Percentiles rank a stretch among this genome's conserved stretches.
Evolutionary conservation across 2,113 vertebrate species (phyloP).

Genomic region (Hemiscyllium ocellatum): DNA sequence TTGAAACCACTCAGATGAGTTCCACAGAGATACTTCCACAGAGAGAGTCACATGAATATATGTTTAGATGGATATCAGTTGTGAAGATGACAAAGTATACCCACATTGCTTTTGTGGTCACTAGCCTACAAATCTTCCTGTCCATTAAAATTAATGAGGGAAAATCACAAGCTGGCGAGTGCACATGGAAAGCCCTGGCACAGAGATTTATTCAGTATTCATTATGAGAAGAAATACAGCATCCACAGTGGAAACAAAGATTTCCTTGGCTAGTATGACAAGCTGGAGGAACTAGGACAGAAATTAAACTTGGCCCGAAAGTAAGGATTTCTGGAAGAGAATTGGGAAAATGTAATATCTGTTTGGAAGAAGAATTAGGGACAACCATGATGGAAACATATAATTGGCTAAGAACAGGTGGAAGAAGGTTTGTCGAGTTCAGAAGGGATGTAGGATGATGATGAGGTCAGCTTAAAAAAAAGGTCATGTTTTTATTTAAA

Average conservation of each 20-base stretch:
- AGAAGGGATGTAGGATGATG: not conserved
- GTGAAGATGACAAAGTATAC: not conserved
- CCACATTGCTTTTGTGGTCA: not conserved
- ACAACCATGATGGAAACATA: not conserved
- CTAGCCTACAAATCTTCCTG: not conserved
- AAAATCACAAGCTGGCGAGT: not conserved
- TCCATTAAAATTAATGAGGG: not conserved
- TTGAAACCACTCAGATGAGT: not conserved
- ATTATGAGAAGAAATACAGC: not conserved
- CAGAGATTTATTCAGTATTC: not conserved
- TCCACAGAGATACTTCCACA: not conserved
- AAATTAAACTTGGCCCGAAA: conserved; percentile 17
- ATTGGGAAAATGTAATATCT: not conserved
- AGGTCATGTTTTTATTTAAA: not conserved
- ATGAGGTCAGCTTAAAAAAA: no score
- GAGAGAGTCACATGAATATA: not conserved
- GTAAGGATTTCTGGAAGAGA: not conserved
- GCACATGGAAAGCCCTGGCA: not conserved
- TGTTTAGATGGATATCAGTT: not conserved
- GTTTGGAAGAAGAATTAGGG: not conserved
- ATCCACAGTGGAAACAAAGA: not conserved
- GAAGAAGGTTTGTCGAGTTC: not conserved
- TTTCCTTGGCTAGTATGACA: not conserved
- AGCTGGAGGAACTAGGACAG: not conserved
- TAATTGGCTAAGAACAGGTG: not conserved